These are phyloP conservation scores for Atherinomorus stipes DNA, from an alignment of 2,113 vertebrate species.

Conservation along the genomic window DNA sequence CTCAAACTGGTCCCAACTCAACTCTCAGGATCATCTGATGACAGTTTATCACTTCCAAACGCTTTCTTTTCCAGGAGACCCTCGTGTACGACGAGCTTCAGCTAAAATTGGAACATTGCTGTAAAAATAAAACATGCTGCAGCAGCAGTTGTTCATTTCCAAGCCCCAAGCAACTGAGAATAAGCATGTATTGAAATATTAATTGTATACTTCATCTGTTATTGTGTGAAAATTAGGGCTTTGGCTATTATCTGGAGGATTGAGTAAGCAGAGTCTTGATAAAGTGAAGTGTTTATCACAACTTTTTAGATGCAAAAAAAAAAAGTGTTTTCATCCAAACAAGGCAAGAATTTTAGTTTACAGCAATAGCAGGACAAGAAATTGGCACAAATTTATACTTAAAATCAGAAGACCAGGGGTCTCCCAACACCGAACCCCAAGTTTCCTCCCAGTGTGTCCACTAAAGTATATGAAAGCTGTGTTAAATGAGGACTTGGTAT, in stretches of 20 bases:
- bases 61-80: constrained; percentile 2
- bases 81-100: background rate
- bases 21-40: background rate
- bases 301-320: background rate
- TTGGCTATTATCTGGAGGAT: too few relatives aligned
- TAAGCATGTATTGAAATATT: background rate
- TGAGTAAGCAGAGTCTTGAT: background rate
- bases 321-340: background rate
- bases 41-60: background rate
- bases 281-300: background rate
- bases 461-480: too few relatives aligned
- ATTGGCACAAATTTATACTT: too few relatives aligned
- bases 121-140: constrained; percentile 19
- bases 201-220: background rate
- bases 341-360: background rate
- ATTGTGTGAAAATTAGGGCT: too few relatives aligned
- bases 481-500: too few relatives aligned
- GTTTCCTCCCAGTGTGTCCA: too few relatives aligned
- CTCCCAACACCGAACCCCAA: too few relatives aligned
- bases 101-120: background rate
- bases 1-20: background rate
- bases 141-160: constrained; percentile 9
- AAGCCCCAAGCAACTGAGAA: background rate
- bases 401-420: too few relatives aligned
- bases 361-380: background rate